A percentile compares a stretch with the other conserved stretches of the same genome.
Conservation (phyloP, 1,140 invertebrate genomes). For the Augochlora pura region DNA sequence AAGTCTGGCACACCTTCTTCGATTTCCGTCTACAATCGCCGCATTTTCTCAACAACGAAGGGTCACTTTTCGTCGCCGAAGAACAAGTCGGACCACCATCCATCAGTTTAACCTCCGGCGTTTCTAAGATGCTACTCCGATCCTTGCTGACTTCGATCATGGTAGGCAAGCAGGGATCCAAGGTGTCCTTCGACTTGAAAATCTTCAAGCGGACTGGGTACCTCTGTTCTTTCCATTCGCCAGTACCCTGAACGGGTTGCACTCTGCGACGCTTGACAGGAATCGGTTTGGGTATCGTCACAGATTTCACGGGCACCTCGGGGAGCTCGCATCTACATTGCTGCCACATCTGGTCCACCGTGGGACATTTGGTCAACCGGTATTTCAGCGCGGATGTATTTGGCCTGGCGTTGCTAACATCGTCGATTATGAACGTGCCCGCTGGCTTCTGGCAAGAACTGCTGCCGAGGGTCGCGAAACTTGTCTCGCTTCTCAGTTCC, state of each 20-base stretch:
- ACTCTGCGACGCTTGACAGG: not conserved
- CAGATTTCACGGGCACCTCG: not conserved
- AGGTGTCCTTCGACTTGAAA: conserved; percentile 27
- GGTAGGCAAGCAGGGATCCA: conserved; percentile 40
- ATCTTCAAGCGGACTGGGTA: conserved; percentile 46
- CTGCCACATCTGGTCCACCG: conserved; percentile 27
- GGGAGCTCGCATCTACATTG: not conserved
- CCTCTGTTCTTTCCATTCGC: conserved; percentile 44
- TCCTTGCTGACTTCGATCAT: conserved; percentile 1
- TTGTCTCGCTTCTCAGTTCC: not conserved
- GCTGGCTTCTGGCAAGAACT: conserved; percentile 14
- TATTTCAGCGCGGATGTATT: conserved; percentile 55
- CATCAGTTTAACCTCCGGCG: not conserved
- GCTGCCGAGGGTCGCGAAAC: not conserved
- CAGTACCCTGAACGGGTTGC: not conserved
- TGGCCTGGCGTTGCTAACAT: conserved; percentile 36
- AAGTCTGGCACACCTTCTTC: not conserved
- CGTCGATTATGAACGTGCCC: not conserved
- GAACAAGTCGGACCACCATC: not conserved
- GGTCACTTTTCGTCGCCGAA: not conserved
- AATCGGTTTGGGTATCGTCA: not conserved
- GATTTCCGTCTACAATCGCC: not conserved
- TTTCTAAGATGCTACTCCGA: not conserved
- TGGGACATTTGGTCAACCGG: conserved; percentile 55
- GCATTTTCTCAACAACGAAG: not conserved